phyloP scores from a whole-genome alignment of 2,113 vertebrate species.

The Mastomys coucha region DNA sequence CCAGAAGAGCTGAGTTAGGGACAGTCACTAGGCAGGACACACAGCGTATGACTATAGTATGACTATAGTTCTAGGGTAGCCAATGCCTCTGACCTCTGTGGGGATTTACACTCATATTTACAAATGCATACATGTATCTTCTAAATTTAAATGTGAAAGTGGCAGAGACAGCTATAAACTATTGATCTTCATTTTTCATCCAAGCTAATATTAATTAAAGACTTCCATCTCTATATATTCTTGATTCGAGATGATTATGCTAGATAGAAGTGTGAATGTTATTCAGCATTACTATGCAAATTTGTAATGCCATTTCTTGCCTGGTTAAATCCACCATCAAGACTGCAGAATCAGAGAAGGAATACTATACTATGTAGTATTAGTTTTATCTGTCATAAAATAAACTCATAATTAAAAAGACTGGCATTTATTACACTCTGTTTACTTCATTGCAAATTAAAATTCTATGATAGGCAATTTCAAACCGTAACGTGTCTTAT shows the following conservation, averaged over 20 bases:
- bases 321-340: neutral
- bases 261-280: neutral
- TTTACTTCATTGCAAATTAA: neutral
- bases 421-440: neutral
- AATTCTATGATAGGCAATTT: neutral
- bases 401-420: neutral
- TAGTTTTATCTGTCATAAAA: neutral
- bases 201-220: conserved; percentile 22
- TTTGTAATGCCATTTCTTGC: neutral
- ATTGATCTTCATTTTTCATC: neutral
- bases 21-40: neutral
- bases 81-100: too few species aligned
- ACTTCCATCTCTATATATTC: neutral
- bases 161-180: neutral
- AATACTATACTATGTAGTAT: neutral
- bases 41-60: neutral
- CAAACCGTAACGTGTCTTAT: neutral
- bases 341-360: neutral
- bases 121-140: neutral
- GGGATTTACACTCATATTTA: too few species aligned
- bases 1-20: neutral
- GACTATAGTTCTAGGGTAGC: neutral
- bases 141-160: neutral
- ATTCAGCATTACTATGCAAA: neutral
- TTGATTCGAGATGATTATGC: neutral